Evolutionary conservation across 2,797 vertebrate species (phyloP), one percentile per base, ranked within the genome.

Genomic region (Gymnocypris eckloni): DNA sequence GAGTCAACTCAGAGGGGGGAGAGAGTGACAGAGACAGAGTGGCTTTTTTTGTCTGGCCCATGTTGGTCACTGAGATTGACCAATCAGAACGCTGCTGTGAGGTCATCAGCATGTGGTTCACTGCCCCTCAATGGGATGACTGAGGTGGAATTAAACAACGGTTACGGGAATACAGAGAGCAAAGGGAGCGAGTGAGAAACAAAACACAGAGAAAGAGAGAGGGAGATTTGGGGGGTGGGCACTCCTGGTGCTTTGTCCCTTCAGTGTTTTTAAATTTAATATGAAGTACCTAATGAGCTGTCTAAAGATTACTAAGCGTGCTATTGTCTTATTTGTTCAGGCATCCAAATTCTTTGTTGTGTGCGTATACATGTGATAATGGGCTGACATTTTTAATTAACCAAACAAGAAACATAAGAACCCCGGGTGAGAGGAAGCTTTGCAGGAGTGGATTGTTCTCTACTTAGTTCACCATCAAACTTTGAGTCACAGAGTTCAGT

Each of bases 121-220:
- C 18, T 88, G 88, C 84, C 72, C 79, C 86, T 88, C 86, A 85
- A 89, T 91, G 87, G 84, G 85, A 54, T 79, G 89, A 89, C 83
- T 91, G 89, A 92, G 91, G 90, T 91, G 89, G 88, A 92, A 93
- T 87, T 88, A 91, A 88, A 89, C 48, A 67, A 85, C 39, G 80
- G 88, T 90, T 87, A 90, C 81, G 45, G 83, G 84, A 92, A 90
- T 88, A 85, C 87, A 90, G 80, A 64, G 50, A 25, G 2, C 22
- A 41, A 43, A 69, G 82, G 89, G 67, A 79, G 64, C 25, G 61
- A 83, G 88, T 80, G 86, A 88, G 73, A 81, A 85, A 79, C 79
- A 76, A 59, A 25, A 88, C 61, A 82, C 81, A 82, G 72, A 70
- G 64, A 70, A 72, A 83, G 45, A 77, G 61, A 39, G 45, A 81